These are phyloP conservation scores for Meandrina meandrites DNA, from an alignment of 92 coral and sea anemone species.

Conservation along the genomic window DNA sequence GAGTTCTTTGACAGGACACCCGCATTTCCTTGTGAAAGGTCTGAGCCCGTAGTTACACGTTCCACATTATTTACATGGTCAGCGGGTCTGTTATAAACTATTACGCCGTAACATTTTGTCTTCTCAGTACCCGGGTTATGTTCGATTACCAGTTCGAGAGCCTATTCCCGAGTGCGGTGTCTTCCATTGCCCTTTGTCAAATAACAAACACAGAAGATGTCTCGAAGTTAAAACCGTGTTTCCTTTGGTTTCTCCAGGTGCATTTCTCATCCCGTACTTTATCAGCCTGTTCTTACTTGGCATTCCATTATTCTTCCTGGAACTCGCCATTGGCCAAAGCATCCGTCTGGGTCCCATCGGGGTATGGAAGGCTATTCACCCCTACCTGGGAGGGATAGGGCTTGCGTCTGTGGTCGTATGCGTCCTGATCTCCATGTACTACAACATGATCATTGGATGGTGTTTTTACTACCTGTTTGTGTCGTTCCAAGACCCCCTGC, in stretches of 20 bases:
- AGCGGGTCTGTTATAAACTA: too few relatives aligned
- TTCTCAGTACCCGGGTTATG: too few relatives aligned
- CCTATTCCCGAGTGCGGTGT: too few relatives aligned
- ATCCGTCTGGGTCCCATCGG: slow-evolving; percentile 93
- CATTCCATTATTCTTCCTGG: slow-evolving; percentile 88
- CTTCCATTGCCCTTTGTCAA: too few relatives aligned
- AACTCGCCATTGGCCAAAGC: slow-evolving; percentile 95
- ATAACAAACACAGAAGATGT: not conserved
- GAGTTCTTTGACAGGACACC: not conserved
- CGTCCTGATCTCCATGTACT: slow-evolving; percentile 79
- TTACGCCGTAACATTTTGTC: too few relatives aligned
- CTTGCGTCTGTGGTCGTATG: slow-evolving; percentile 87
- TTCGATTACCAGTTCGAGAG: too few relatives aligned
- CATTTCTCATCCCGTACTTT: slow-evolving; percentile 89
- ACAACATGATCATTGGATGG: slow-evolving; percentile 95
- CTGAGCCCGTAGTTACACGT: too few relatives aligned
- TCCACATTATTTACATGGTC: too few relatives aligned
- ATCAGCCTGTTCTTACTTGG: slow-evolving; percentile 83
- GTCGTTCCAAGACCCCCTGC: slow-evolving; percentile 82
- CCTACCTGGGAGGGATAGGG: slow-evolving; percentile 97
- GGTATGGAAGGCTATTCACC: slow-evolving; percentile 94
- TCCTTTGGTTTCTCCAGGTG: slow-evolving; percentile 62
- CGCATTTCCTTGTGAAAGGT: not conserved
- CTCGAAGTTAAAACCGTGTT: not conserved
- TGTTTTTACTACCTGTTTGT: slow-evolving; percentile 85